Conservation (phyloP, 2,888 invertebrate genomes). For the Tupiocoris notatus region DNA sequence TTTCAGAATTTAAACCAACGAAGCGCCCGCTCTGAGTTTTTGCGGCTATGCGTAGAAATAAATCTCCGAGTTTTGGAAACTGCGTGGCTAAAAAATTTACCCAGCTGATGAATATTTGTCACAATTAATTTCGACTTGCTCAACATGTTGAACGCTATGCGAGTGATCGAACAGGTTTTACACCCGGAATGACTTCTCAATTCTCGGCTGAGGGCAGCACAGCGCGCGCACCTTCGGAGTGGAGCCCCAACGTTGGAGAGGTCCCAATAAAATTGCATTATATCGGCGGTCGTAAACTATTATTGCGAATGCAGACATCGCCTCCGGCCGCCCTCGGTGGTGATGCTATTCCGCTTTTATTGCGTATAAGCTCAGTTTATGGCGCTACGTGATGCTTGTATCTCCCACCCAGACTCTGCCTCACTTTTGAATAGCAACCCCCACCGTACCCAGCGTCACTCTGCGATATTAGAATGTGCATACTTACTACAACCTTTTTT, state of each 20-base stretch:
- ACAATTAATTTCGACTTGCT: too few species aligned
- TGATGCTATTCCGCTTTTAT: conserved; percentile 18
- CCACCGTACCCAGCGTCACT: not conserved
- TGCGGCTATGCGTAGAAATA: too few species aligned
- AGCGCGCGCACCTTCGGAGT: not conserved
- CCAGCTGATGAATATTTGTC: too few species aligned
- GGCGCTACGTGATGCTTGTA: conserved; percentile 33
- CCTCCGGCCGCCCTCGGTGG: not conserved
- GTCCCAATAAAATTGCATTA: conserved; percentile 31
- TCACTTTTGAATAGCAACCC: not conserved
- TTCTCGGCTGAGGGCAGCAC: not conserved
- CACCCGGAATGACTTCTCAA: not conserved
- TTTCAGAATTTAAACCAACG: too few species aligned
- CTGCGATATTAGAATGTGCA: not conserved
- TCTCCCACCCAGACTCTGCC: not conserved
- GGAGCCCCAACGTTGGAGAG: too few species aligned
- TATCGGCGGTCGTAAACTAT: conserved; percentile 33
- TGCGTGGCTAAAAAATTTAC: too few species aligned
- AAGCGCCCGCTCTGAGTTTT: too few species aligned
- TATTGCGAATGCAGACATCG: conserved; percentile 30
- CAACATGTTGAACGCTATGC: too few species aligned
- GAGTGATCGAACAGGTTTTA: not conserved
- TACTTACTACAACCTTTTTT: not conserved
- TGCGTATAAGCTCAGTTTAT: conserved; percentile 32
- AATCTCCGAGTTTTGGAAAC: too few species aligned